Evolutionary conservation across 2,797 vertebrate species (phyloP).

Genomic region (Hozukius guyotensis): DNA sequence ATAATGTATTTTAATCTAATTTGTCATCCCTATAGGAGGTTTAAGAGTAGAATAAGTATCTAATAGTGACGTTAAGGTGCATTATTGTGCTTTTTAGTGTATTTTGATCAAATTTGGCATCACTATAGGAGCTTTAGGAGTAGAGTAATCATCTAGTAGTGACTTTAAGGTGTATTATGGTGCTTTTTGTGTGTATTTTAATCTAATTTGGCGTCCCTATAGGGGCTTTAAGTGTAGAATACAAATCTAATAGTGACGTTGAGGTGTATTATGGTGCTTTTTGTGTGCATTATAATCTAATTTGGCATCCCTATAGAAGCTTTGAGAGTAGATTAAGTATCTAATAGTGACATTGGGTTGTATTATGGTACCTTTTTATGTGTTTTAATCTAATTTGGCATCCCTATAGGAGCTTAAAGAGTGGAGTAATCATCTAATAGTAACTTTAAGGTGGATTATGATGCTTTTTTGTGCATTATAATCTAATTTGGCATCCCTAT

Average conservation of each 20-base stretch:
- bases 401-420: not conserved
- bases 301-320: not conserved
- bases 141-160: not conserved
- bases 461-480: not conserved
- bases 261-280: not conserved
- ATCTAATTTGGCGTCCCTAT: fast-evolving
- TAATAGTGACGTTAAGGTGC: not conserved
- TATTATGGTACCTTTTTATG: no score
- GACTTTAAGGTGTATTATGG: not conserved
- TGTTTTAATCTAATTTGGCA: not conserved
- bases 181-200: not conserved
- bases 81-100: not conserved
- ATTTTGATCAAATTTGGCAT: not conserved
- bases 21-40: no score
- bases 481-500: not conserved
- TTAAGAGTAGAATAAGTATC: not conserved
- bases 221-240: not conserved
- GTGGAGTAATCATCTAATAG: not conserved
- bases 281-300: not conserved
- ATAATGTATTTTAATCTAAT: not conserved
- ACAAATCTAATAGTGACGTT: not conserved
- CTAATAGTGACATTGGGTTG: not conserved
- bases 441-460: not conserved
- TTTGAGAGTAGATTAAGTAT: not conserved
- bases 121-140: not conserved